These are phyloP conservation scores for Lumbricus terrestris DNA, from an alignment of 2,888 invertebrate species.

Conservation along the genomic window DNA sequence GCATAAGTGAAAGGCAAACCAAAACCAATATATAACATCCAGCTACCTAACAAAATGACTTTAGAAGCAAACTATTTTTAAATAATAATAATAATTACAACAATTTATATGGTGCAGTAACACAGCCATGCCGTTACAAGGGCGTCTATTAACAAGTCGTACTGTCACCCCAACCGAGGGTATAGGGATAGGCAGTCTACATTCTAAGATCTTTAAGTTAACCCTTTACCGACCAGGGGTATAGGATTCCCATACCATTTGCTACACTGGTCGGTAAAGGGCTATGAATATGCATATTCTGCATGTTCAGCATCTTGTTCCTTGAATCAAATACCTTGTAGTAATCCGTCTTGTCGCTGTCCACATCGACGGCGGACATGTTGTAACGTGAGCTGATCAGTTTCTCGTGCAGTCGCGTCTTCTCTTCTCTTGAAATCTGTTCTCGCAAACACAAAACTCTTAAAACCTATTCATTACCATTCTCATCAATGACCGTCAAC, in stretches of 20 bases:
- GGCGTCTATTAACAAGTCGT: too few species aligned
- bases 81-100: too few species aligned
- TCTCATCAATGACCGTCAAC: too few species aligned
- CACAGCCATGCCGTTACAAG: too few species aligned
- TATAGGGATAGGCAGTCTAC: too few species aligned
- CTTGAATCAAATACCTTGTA: conserved; percentile 35
- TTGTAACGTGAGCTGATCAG: conserved; percentile 29
- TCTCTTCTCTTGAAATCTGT: conserved; percentile 40
- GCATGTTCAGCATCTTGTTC: neutral
- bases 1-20: neutral
- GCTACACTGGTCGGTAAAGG: too few species aligned
- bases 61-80: neutral
- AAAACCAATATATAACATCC: neutral
- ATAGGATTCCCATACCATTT: too few species aligned
- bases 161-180: too few species aligned
- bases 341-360: conserved; percentile 23
- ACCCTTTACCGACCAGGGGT: too few species aligned
- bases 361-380: conserved; percentile 23
- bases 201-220: too few species aligned
- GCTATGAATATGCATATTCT: neutral
- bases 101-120: too few species aligned
- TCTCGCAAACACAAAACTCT: neutral
- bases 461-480: neutral
- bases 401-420: conserved; percentile 39
- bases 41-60: neutral